Conservation (phyloP, 2,797 vertebrate species). For the Mico argentatus region DNA sequence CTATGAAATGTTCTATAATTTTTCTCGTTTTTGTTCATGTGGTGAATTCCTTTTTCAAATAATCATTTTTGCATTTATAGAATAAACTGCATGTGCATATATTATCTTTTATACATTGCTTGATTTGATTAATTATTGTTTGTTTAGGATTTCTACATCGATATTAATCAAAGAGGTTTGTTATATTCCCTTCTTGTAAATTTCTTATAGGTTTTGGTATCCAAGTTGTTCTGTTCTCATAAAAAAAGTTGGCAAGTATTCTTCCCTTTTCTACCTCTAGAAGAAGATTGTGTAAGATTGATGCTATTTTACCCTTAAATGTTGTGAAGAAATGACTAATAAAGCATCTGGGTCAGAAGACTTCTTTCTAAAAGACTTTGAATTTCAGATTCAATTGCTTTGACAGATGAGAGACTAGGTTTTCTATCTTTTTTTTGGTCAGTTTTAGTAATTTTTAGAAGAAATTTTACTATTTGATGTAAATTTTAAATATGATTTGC, state of each 20-base stretch:
- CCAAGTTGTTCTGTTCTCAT: neutral
- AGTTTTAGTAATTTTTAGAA: conserved; percentile 37
- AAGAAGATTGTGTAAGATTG: neutral
- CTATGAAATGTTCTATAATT: neutral
- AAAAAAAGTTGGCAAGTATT: neutral
- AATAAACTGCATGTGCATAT: neutral
- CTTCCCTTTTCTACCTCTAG: neutral
- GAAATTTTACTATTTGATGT: neutral
- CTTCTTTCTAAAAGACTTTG: neutral
- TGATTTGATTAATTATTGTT: conserved; percentile 9
- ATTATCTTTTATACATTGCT: neutral
- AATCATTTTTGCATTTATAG: conserved; percentile 17
- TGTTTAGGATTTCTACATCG: neutral
- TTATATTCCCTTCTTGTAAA: neutral
- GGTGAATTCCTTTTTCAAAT: conserved; percentile 35
- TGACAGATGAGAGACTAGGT: neutral
- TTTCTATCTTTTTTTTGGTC: neutral
- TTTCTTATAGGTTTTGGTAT: conserved; percentile 18
- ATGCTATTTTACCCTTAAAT: neutral
- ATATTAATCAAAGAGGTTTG: neutral
- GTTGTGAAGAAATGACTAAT: neutral
- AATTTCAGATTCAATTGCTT: neutral
- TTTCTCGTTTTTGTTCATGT: conserved; percentile 41
- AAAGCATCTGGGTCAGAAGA: neutral
- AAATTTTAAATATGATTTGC: conserved; percentile 13